These are phyloP conservation scores for Tachysurus vachellii DNA, from an alignment of 2,113 vertebrate species.

Conservation along the genomic window DNA sequence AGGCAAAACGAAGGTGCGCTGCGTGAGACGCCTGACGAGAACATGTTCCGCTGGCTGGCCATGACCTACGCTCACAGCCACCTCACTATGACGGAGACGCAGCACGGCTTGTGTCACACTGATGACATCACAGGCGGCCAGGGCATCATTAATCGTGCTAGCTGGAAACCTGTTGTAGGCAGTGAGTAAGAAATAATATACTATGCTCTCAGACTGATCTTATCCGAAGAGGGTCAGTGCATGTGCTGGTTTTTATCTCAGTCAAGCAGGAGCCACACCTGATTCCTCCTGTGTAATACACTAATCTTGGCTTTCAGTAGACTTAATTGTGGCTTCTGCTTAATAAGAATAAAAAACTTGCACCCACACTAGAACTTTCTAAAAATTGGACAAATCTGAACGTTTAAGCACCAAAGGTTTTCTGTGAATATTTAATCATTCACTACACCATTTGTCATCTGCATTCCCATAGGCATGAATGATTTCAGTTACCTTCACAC, in stretches of 20 bases:
- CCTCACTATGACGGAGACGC: conserved; percentile 89
- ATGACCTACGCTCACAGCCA: conserved; percentile 96
- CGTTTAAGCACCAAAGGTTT: background rate
- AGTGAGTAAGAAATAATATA: conserved; percentile 74
- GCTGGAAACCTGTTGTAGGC: conserved; percentile 94
- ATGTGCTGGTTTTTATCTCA: too few species aligned
- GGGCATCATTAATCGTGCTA: conserved; percentile 92
- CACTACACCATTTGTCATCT: conserved; percentile 2
- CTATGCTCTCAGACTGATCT: background rate
- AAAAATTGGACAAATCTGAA: too few species aligned
- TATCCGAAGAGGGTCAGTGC: too few species aligned
- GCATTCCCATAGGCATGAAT: conserved; percentile 86
- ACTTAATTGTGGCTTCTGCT: too few species aligned
- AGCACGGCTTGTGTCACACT: conserved; percentile 88
- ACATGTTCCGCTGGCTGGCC: conserved; percentile 93
- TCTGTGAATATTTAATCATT: background rate
- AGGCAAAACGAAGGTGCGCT: conserved; percentile 69
- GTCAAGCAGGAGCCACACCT: too few species aligned
- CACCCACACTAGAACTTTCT: too few species aligned
- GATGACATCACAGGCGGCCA: conserved; percentile 96
- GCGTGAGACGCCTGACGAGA: conserved; percentile 78
- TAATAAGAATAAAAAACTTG: too few species aligned
- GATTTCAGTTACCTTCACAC: conserved; percentile 99
- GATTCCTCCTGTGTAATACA: too few species aligned
- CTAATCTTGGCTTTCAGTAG: too few species aligned